phyloP scores from a whole-genome alignment of 2,888 invertebrate genomes.

The Platycnemis pennipes region DNA sequence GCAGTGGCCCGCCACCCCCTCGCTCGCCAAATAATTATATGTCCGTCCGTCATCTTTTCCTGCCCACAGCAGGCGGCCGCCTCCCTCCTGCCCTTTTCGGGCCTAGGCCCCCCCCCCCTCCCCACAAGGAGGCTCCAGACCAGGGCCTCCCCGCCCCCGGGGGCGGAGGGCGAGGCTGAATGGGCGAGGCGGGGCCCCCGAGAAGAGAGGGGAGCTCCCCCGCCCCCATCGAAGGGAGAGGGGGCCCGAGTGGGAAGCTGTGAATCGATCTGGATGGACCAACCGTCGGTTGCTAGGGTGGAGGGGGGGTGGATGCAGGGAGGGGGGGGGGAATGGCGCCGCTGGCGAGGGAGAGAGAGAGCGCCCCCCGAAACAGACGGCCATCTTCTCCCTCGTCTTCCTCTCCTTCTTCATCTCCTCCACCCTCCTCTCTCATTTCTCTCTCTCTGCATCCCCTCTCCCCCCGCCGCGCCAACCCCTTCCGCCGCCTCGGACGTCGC shows the following conservation, averaged over 20 bases:
- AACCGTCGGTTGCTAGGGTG: slow-evolving; percentile 53
- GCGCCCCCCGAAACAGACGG: slow-evolving; percentile 47
- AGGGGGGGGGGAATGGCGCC: background rate
- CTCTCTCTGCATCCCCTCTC: background rate
- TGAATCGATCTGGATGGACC: slow-evolving; percentile 65
- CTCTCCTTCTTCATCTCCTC: background rate
- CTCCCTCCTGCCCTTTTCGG: background rate
- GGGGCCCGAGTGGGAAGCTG: background rate
- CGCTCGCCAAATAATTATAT: too few relatives aligned
- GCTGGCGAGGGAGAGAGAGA: background rate
- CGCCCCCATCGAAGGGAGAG: background rate
- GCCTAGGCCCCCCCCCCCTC: too few relatives aligned
- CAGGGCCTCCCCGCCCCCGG: too few relatives aligned
- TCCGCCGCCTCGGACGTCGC: background rate
- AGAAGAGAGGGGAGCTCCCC: background rate
- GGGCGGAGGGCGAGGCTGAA: background rate
- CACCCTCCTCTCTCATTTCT: background rate
- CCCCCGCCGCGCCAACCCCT: background rate
- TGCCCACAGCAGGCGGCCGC: background rate
- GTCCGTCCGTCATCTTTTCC: background rate
- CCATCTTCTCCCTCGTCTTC: slow-evolving; percentile 42
- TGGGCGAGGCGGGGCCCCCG: slow-evolving; percentile 23
- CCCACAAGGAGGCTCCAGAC: too few relatives aligned
- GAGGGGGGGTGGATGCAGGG: background rate
- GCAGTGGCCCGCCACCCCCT: too few relatives aligned